These are phyloP conservation scores for Tamias sibiricus DNA, from an alignment of 2,113 vertebrate genomes.

Conservation along the genomic window DNA sequence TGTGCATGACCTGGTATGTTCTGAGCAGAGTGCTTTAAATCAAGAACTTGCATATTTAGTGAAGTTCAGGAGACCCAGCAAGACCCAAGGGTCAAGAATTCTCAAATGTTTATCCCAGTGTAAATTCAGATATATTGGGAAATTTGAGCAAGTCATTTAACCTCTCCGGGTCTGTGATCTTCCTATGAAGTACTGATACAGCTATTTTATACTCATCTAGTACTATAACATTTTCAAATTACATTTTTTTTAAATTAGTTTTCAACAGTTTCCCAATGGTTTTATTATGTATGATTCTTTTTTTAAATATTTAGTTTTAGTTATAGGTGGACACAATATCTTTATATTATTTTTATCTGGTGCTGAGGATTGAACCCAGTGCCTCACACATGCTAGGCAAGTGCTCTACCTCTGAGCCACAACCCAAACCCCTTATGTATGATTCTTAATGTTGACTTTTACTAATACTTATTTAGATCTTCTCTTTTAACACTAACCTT, in stretches of 20 bases:
- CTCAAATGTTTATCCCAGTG: conserved; percentile 24
- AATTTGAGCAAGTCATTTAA: conserved; percentile 41
- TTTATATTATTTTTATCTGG: no score
- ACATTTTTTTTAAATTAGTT: conserved; percentile 49
- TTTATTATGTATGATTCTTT: conserved; percentile 56
- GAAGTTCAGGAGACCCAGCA: conserved; percentile 33
- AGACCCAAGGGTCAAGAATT: background rate
- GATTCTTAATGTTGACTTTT: conserved; percentile 51
- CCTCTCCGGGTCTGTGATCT: background rate
- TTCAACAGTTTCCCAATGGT: conserved; percentile 6
- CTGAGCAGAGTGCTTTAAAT: conserved; percentile 24
- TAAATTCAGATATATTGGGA: conserved; percentile 41
- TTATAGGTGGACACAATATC: no score
- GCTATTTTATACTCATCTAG: conserved; percentile 37
- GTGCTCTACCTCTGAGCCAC: no score
- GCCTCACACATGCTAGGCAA: no score
- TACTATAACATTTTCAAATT: conserved; percentile 29
- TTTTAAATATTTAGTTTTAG: no score
- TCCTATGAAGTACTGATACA: background rate
- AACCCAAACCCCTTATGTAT: no score
- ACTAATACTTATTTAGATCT: background rate
- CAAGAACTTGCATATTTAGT: conserved; percentile 57
- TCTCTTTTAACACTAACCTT: conserved; percentile 34
- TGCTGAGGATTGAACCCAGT: no score
- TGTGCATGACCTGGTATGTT: background rate